Conservation (phyloP, 2,113 vertebrate genomes). For the Alligator sinensis region DNA sequence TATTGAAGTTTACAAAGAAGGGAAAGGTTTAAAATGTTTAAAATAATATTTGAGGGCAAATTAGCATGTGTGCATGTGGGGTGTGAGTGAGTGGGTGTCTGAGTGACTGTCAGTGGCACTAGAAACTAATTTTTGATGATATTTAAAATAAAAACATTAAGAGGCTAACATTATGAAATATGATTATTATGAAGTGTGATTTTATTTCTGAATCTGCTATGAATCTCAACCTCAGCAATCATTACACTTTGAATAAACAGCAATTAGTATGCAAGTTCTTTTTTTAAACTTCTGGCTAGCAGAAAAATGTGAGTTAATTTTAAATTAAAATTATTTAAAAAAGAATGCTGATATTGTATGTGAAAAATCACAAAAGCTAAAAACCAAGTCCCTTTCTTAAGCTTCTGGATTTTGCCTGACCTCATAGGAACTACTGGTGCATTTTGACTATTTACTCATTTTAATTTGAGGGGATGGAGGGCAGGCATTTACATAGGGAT, state of each 20-base stretch:
- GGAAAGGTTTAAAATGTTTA: slow-evolving; percentile 34
- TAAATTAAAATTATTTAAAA: slow-evolving; percentile 41
- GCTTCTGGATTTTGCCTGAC: not conserved
- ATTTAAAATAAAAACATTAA: slow-evolving; percentile 61
- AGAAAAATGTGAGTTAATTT: slow-evolving; percentile 47
- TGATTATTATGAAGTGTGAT: slow-evolving; percentile 46
- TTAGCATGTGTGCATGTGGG: not conserved
- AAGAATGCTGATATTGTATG: not conserved
- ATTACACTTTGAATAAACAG: slow-evolving; percentile 72
- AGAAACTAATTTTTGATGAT: slow-evolving; percentile 49
- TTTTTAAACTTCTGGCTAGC: slow-evolving; percentile 6
- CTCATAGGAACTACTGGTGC: not conserved
- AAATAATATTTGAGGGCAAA: slow-evolving; percentile 26
- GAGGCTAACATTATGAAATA: slow-evolving; percentile 60
- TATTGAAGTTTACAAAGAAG: not conserved
- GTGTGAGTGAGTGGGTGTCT: slow-evolving; percentile 14
- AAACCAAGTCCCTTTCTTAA: not conserved
- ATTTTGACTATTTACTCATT: not conserved
- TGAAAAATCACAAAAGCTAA: not conserved
- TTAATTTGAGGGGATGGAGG: not conserved
- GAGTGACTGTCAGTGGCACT: slow-evolving; percentile 38
- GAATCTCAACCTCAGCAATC: slow-evolving; percentile 57
- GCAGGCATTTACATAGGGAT: not conserved
- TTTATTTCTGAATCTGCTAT: slow-evolving; percentile 61
- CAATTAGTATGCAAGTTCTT: slow-evolving; percentile 67